Conservation (phyloP, 2,888 invertebrate genomes). For the Ernsta delagoae region DNA sequence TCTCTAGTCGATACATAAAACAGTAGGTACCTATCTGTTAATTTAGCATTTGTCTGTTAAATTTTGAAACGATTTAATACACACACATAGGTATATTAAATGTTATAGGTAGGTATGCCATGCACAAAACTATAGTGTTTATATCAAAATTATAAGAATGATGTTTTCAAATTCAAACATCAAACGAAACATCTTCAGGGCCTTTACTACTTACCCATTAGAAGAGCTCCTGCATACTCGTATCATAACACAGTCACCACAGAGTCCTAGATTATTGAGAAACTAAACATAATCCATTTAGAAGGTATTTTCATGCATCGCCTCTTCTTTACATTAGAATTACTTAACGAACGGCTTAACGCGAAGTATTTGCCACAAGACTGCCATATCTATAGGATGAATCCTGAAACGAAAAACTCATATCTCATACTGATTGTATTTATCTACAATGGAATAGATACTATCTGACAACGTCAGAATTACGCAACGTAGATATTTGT, state of each 20-base stretch:
- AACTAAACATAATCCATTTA: background rate
- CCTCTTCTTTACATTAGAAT: background rate
- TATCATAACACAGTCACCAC: conserved; percentile 21
- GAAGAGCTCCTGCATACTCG: conserved; percentile 30
- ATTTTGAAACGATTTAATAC: too few species aligned
- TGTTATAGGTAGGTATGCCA: too few species aligned
- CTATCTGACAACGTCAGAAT: conserved; percentile 19
- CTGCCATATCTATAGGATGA: conserved; percentile 38
- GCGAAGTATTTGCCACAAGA: conserved; percentile 18
- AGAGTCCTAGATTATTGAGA: background rate
- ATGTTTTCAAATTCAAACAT: too few species aligned
- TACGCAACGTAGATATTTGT: conserved; percentile 20
- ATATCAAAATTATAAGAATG: too few species aligned
- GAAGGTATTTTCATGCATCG: conserved; percentile 3
- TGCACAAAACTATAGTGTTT: too few species aligned
- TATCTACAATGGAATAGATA: conserved; percentile 15
- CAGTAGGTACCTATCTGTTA: too few species aligned
- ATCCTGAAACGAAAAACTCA: conserved; percentile 26
- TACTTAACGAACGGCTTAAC: conserved; percentile 13
- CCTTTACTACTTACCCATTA: conserved; percentile 41
- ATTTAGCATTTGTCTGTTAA: too few species aligned
- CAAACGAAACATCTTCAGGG: background rate
- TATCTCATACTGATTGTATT: conserved; percentile 22
- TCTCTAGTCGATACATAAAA: too few species aligned
- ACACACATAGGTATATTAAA: too few species aligned